These are phyloP conservation scores for Plusia festucae DNA, from an alignment of 2,888 invertebrate genomes.

Conservation along the genomic window DNA sequence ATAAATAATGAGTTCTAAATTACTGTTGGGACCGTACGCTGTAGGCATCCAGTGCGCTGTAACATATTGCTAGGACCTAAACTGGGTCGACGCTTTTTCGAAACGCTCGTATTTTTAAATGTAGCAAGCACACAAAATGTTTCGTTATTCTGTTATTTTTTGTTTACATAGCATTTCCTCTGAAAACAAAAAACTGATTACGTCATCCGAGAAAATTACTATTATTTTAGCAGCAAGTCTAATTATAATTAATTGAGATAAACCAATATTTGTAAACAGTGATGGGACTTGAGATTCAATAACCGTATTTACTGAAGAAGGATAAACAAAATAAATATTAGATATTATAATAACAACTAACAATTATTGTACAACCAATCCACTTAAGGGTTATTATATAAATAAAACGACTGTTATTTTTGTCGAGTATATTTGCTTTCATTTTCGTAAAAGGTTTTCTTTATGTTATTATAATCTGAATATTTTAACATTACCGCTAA, in stretches of 20 bases:
- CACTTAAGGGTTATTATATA: slow-evolving; percentile 44
- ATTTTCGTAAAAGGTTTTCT: slow-evolving; percentile 39
- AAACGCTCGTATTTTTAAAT: slow-evolving; percentile 27
- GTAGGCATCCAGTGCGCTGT: slow-evolving; percentile 25
- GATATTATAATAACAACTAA: slow-evolving; percentile 22
- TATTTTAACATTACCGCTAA: slow-evolving; percentile 32
- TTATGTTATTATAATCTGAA: slow-evolving; percentile 35
- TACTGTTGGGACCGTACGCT: slow-evolving; percentile 40
- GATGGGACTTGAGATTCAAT: neutral
- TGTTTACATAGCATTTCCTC: neutral
- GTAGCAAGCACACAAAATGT: neutral
- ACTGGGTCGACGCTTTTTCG: slow-evolving; percentile 29
- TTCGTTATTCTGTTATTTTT: neutral
- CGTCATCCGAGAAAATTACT: neutral
- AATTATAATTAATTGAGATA: neutral
- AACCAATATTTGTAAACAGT: neutral
- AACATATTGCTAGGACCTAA: slow-evolving; percentile 49
- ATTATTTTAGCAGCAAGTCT: neutral
- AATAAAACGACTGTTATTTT: slow-evolving; percentile 44
- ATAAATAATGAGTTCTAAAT: slow-evolving; percentile 59
- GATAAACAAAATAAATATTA: slow-evolving; percentile 19
- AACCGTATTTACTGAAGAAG: neutral
- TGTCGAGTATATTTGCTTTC: slow-evolving; percentile 40
- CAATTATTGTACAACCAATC: slow-evolving; percentile 29
- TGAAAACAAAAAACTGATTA: too few relatives aligned